Evolutionary conservation across 2,113 vertebrate genomes (phyloP).

Genomic region (Centrocercus urophasianus): DNA sequence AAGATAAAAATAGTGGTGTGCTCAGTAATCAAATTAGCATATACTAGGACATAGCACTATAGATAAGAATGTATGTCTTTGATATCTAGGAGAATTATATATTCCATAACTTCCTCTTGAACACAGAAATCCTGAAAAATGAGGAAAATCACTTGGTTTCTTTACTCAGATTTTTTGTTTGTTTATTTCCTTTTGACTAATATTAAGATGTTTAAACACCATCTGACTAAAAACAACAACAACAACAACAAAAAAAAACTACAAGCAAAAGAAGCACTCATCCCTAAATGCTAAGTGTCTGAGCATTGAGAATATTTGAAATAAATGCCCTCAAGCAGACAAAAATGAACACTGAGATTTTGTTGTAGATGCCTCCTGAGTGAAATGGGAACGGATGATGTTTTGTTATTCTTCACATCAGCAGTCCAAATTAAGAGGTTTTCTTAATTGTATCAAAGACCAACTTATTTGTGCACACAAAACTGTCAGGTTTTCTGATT

Average conservation of each 20-base stretch:
- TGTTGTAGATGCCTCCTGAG: neutral
- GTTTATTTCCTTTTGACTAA: neutral
- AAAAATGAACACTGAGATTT: neutral
- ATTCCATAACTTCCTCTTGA: neutral
- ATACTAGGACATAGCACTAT: neutral
- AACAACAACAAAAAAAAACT: neutral
- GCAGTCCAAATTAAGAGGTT: neutral
- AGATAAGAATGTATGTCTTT: neutral
- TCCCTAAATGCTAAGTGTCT: neutral
- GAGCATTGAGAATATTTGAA: neutral
- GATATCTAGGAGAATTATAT: neutral
- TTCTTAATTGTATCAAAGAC: neutral
- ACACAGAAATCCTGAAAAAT: neutral
- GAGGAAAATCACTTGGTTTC: fast-evolving
- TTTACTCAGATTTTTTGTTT: neutral
- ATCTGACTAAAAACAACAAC: too few species aligned
- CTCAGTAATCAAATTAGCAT: neutral
- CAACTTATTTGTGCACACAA: neutral
- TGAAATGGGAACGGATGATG: neutral
- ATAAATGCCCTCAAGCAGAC: neutral
- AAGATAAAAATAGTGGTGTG: neutral
- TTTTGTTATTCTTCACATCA: neutral
- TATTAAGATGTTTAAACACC: neutral
- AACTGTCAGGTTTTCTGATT: neutral
- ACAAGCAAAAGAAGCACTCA: neutral